Evolutionary conservation across 2,797 vertebrate genomes (phyloP), one percentile per base, ranked within the genome.

Genomic region (Nyctibius grandis): DNA sequence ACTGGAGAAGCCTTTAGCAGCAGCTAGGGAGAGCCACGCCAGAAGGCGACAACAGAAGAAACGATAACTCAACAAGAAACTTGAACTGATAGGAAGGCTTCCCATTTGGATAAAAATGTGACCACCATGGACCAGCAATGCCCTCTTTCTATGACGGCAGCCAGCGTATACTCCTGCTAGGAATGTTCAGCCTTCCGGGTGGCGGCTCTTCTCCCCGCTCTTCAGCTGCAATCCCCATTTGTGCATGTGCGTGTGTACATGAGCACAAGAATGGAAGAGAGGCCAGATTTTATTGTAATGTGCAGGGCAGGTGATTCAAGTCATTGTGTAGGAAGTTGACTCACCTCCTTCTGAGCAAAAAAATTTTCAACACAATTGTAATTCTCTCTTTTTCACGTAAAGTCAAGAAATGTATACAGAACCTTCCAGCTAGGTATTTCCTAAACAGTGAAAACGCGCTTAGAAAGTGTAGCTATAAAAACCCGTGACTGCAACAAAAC

Each of bases 391-490:
- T 94, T 93, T 74, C 89, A 85, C 7, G 1, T 65, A 26, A 68
- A 80, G 48, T 48, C 56, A 74, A 53, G 51, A 40, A 44, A 67
- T 19, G 47, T 57, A 60, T n/a, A 57, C 38, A n/a, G 72, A 92
- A 80, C 26, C 59, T 75, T 92, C 48, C 51, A 77, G 61, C 42
- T 83, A 21, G 1, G 29, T 85, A 70, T 77, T 85, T 93, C 70
- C 89, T 91, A 70, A 95, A 85, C 33, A 47, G 57, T 45, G 45
- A 69, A 88, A 95, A 83, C 22, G 9, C 59, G 92, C 91, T 70
- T 25, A 76, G 69, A 95, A 96, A 96, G 85, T 96, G 95, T 53
- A 94, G 77, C 92, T 92, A 53, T 48, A 93, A 96, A 95, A 96
- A 92, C 48, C 61, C 29, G 45, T 42, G 33, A 87, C 48, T 60